These are phyloP conservation scores for Carettochelys insculpta DNA, from an alignment of 2,113 vertebrate genomes.

Conservation along the genomic window DNA sequence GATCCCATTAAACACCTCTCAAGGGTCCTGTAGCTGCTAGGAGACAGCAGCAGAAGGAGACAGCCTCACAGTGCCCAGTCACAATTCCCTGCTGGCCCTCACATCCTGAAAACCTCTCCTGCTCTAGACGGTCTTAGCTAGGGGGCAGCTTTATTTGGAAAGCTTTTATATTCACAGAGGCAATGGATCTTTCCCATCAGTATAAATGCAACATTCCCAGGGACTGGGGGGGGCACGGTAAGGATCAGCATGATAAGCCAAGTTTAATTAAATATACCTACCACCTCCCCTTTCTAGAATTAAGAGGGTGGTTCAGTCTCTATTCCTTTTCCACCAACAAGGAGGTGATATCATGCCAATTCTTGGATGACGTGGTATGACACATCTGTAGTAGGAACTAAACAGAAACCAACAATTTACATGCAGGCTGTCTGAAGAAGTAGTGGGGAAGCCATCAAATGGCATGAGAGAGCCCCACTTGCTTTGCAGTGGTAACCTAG, in stretches of 20 bases:
- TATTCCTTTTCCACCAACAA: background rate
- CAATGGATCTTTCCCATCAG: conserved; percentile 3
- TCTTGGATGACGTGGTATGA: accelerated
- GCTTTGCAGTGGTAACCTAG: background rate
- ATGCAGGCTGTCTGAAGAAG: background rate
- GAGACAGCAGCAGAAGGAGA: background rate
- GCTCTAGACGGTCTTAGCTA: background rate
- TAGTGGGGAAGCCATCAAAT: background rate
- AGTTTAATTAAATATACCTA: background rate
- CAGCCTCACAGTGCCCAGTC: background rate
- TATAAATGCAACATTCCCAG: background rate
- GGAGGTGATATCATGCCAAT: background rate
- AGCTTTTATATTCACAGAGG: conserved; percentile 11
- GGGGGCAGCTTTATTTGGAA: conserved; percentile 1
- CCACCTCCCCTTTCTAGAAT: background rate
- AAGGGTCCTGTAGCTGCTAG: background rate
- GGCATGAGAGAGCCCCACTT: background rate
- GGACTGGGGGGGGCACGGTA: no score
- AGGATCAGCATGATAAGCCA: conserved; percentile 4
- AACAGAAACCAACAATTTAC: background rate
- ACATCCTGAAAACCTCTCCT: background rate
- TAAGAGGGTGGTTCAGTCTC: background rate
- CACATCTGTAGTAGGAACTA: background rate
- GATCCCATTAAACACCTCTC: conserved; percentile 38
- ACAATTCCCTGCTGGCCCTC: background rate